Base-by-base conservation (phyloP, 1,140 invertebrate genomes). In the Drosophila setifemur region DNA sequence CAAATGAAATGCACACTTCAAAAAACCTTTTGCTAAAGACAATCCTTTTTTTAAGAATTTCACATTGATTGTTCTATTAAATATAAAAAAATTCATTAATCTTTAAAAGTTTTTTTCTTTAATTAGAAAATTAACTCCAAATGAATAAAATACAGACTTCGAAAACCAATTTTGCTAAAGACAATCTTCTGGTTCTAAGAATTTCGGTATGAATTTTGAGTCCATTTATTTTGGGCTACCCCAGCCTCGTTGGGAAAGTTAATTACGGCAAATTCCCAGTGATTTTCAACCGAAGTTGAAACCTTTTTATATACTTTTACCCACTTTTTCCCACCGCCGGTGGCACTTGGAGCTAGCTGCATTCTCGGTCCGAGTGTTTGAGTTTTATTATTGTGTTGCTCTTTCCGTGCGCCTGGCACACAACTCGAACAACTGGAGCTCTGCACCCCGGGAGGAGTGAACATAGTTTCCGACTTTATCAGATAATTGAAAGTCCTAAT, bases 401-500 rank as follows among this genome's bases (percentile, higher is more conserved):
- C 53, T 79, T 79, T 54, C 47, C 37, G 12, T n/a, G 14, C 40
- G 21, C 23, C 53, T 26, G 21, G 26, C 70, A 40, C 66, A 60
- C 54, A 72, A 58, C 57, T 66, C 58, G 50, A 83, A 52, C 53
- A 71, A 73, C 37, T 50, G 14, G 9, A 25, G 45, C 35, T 28
- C 21, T 48, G 33, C 47, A 39, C 40, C 40, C 45, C 29, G 40
- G 9, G 12, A 40, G 43, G 25, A 16, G 6, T 67, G 42, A 21
- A 67, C 74, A 72, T 53, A 52, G 61, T 67, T 73, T 81, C 44
- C 53, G 67, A 44, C 40, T 69, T 86, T 86, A 86, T 86, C 81
- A 86, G 72, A 86, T 86, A 86, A 86, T 86, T 86, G 82, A 86
- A 86, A 86, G 76, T 79, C 72, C 68, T 75, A 88, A 85, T 85